These are phyloP conservation scores for Fregata magnificens DNA, from an alignment of 2,113 vertebrate species.

Conservation along the genomic window DNA sequence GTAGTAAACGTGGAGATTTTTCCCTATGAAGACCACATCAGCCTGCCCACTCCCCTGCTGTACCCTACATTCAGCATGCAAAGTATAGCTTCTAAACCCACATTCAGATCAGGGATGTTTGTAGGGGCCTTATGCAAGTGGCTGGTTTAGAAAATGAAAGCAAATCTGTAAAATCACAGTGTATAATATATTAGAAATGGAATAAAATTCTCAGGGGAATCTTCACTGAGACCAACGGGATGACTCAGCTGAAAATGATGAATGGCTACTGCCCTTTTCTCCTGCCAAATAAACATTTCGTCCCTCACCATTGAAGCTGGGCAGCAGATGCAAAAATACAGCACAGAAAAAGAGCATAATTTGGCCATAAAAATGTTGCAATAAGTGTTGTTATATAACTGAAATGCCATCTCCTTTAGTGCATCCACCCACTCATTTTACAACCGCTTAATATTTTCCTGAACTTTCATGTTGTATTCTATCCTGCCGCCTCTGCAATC, in stretches of 20 bases:
- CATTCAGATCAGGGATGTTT: background rate
- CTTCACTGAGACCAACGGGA: background rate
- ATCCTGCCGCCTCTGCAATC: slow-evolving; percentile 68
- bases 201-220: background rate
- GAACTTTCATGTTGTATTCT: slow-evolving; percentile 69
- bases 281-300: slow-evolving; percentile 41
- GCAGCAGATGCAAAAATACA: slow-evolving; percentile 60
- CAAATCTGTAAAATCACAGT: background rate
- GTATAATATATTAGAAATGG: slow-evolving; percentile 13
- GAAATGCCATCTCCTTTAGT: slow-evolving; percentile 69
- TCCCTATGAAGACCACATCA: background rate
- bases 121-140: background rate
- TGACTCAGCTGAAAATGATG: slow-evolving; percentile 50
- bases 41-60: background rate
- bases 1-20: background rate
- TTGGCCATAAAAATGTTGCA: slow-evolving; percentile 67
- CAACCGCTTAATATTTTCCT: slow-evolving; percentile 74
- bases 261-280: slow-evolving; percentile 21
- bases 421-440: slow-evolving; percentile 73
- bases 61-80: background rate
- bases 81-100: background rate
- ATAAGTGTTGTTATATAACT: slow-evolving; percentile 70
- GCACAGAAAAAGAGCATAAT: slow-evolving; percentile 63
- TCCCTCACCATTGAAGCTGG: background rate
- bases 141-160: background rate